Evolutionary conservation across 1,140 invertebrate genomes (phyloP).

Genomic region (Latrodectus geometricus): DNA sequence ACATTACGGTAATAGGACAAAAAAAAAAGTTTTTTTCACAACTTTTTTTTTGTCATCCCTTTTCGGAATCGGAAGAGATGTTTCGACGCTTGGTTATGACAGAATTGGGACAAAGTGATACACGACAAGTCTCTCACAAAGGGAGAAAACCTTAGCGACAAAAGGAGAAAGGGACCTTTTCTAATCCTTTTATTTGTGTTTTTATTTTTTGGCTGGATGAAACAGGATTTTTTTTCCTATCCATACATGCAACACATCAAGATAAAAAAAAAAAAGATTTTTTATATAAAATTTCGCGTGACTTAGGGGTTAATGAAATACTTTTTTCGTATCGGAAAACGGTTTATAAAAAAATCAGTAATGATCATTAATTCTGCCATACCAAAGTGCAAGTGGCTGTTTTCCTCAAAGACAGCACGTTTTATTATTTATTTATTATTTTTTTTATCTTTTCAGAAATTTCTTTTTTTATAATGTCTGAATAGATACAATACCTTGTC

Average conservation of each 20-base stretch:
- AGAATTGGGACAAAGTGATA: conserved; percentile 58
- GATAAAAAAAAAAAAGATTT: background rate
- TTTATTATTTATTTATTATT: too few relatives aligned
- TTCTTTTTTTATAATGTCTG: too few relatives aligned
- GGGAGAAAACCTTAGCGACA: conserved; percentile 36
- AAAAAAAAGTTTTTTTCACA: background rate
- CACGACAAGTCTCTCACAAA: conserved; percentile 57
- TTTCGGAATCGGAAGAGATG: conserved; percentile 33
- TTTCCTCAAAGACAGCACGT: background rate
- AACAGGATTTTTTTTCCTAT: conserved; percentile 6
- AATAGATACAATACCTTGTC: too few relatives aligned
- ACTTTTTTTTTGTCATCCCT: conserved; percentile 2
- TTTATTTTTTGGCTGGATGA: conserved; percentile 19
- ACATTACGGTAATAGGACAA: conserved; percentile 31
- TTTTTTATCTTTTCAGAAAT: too few relatives aligned
- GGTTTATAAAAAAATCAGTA: conserved; percentile 29
- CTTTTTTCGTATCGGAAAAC: conserved; percentile 49
- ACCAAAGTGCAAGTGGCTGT: conserved; percentile 30
- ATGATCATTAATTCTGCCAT: conserved; percentile 44
- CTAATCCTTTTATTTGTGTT: conserved; percentile 23
- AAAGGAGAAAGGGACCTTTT: conserved; percentile 17
- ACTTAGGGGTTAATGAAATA: conserved; percentile 55
- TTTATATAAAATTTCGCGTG: conserved; percentile 13
- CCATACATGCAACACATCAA: background rate
- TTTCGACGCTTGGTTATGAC: conserved; percentile 55